Base-by-base conservation (phyloP, 2,113 vertebrate species). In the Eclectus roratus region DNA sequence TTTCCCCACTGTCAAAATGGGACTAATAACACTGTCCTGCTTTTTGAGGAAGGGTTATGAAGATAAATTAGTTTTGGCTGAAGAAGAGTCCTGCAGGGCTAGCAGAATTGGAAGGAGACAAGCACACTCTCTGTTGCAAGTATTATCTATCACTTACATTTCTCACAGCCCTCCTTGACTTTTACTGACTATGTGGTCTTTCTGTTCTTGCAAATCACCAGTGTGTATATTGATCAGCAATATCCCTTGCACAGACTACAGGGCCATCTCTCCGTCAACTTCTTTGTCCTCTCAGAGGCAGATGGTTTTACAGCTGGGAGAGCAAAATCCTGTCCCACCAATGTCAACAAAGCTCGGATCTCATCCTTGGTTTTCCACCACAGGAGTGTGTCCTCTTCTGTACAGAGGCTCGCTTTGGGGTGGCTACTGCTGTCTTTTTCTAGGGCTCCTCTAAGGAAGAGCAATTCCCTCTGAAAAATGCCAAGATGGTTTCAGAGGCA, bases 21-120 rank as follows among this genome's bases (percentile, higher is more conserved):
- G 88, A 85, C 86, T 96, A 95, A 96, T 96, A 96, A 92, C 73
- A 66, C 61, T 88, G 88, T 84, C 86, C 65, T 96, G 93, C 92
- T 79, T 92, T 92, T 93, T 93, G 91, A 92, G 94, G 77, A 93
- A 95, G 91, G 88, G 18, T 95, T 96, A 91, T 95, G 92, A 96
- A 93, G 94, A 93, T 87, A 95, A 94, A 97, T 96, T 91, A 76
- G 83, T 92, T 96, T 96, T 95, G 96, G 86, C 92, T 5, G 35
- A 86, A 91, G 86, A 77, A 81, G 91, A 91, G 94, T 93, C 96
- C 88, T 96, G 92, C 93, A 96, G 93, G 91, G 86, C 91, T 94
- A 92, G 91, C 96, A 95, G 92, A 94, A 95, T 82, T 88, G 71
- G 92, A 43, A 91, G 80, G 91, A 92, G 85, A 93, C 37, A 86